phyloP scores from a whole-genome alignment of 2,113 vertebrate species.

The Cyanoramphus novaezelandiae region DNA sequence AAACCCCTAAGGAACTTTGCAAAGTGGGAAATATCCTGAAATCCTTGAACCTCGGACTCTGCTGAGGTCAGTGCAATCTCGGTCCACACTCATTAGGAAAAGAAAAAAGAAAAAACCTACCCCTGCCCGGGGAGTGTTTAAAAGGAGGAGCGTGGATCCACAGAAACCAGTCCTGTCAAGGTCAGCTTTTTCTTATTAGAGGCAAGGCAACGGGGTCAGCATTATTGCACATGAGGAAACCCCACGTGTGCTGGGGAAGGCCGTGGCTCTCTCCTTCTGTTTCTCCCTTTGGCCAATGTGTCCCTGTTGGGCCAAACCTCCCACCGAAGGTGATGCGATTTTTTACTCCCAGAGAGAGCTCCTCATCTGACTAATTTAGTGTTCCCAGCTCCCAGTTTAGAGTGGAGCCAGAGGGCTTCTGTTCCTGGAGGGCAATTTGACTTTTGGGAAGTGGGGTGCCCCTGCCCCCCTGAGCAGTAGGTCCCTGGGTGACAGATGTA shows the following conservation, averaged over 20 bases:
- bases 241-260: background rate
- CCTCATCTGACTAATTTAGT: background rate
- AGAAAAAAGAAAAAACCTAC: background rate
- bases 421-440: background rate
- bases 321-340: background rate
- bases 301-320: background rate
- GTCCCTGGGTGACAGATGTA: background rate
- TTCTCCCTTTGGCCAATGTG: background rate
- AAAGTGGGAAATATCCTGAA: conserved; percentile 29
- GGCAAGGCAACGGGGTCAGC: background rate
- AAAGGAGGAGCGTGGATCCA: conserved; percentile 6
- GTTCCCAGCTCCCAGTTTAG: background rate
- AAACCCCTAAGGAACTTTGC: background rate
- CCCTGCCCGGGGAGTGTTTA: background rate
- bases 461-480: background rate
- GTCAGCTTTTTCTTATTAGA: conserved; percentile 43
- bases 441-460: background rate
- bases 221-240: background rate
- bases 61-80: conserved; percentile 25
- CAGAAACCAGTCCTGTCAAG: conserved; percentile 30
- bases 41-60: conserved; percentile 46
- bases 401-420: background rate
- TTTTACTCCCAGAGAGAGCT: background rate
- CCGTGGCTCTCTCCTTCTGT: background rate
- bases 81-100: background rate